These are phyloP conservation scores for Ambastaia sidthimunki DNA, from an alignment of 2,797 vertebrate species.

Conservation along the genomic window DNA sequence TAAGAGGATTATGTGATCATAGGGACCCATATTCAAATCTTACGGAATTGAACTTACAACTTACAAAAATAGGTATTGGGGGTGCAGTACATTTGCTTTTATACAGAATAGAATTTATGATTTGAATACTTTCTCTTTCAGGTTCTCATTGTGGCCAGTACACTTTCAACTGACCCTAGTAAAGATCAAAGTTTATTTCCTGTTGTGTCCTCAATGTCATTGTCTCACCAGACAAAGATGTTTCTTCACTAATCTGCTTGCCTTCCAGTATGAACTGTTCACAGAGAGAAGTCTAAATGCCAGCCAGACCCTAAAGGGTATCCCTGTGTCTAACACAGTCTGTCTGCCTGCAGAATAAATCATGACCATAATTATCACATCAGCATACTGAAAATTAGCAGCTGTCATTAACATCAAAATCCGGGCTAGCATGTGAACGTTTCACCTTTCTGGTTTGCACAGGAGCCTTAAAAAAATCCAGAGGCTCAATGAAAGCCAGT, in stretches of 20 bases:
- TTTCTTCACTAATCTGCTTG: too few relatives aligned
- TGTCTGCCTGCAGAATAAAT: slow-evolving; percentile 33
- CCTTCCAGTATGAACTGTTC: neutral
- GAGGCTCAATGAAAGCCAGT: neutral
- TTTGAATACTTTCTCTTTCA: too few relatives aligned
- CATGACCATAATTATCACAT: slow-evolving; percentile 47
- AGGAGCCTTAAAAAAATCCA: neutral
- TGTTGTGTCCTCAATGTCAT: too few relatives aligned
- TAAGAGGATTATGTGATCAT: neutral
- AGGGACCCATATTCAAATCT: neutral
- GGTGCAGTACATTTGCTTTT: too few relatives aligned
- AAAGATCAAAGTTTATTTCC: too few relatives aligned
- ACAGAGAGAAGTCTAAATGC: slow-evolving; percentile 25
- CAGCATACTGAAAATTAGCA: slow-evolving; percentile 51
- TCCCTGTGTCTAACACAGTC: slow-evolving; percentile 26
- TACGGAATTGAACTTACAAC: neutral
- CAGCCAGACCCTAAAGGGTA: slow-evolving; percentile 31
- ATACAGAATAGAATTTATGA: too few relatives aligned
- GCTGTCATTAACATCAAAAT: slow-evolving; percentile 42
- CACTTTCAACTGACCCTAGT: too few relatives aligned
- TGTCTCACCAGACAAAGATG: too few relatives aligned
- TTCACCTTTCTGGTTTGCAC: slow-evolving; percentile 21
- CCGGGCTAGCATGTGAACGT: neutral
- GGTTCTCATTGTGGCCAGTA: too few relatives aligned
- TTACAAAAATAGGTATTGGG: neutral